A percentile compares a stretch with the other conserved stretches of the same genome.
Conservation (phyloP, 2,888 invertebrate genomes). For the Gymnoscelis rufifasciata region DNA sequence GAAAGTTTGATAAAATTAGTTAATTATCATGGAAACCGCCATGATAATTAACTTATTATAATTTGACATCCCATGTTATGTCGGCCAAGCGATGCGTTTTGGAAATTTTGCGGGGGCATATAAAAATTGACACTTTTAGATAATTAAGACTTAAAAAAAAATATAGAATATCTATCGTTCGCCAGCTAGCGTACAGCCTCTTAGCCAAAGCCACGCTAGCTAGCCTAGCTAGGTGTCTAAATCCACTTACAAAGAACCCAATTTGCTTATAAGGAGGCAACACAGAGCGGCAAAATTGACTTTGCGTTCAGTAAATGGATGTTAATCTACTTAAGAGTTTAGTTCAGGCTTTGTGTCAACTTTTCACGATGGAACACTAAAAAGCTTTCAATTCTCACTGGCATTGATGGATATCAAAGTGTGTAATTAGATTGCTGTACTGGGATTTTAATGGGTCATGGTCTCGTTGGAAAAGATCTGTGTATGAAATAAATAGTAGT, state of each 20-base stretch:
- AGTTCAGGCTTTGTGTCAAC: slow-evolving; percentile 30
- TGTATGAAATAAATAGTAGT: neutral
- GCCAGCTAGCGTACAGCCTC: too few relatives aligned
- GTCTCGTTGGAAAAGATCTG: too few relatives aligned
- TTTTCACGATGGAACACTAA: slow-evolving; percentile 31
- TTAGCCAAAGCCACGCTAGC: too few relatives aligned
- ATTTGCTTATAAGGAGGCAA: slow-evolving; percentile 14
- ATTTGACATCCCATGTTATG: too few relatives aligned
- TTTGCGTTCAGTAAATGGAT: slow-evolving; percentile 31
- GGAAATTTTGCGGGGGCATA: too few relatives aligned
- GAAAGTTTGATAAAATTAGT: too few relatives aligned
- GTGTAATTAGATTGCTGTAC: slow-evolving; percentile 11
- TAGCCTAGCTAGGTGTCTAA: slow-evolving; percentile 3
- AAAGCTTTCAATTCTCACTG: slow-evolving; percentile 30
- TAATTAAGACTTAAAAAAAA: too few relatives aligned
- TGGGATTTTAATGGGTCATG: neutral
- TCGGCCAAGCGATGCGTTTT: too few relatives aligned
- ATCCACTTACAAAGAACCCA: slow-evolving; percentile 16
- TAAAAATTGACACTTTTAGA: too few relatives aligned
- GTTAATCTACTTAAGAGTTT: slow-evolving; percentile 33
- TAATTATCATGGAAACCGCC: too few relatives aligned
- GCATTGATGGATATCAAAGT: slow-evolving; percentile 23
- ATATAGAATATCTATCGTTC: too few relatives aligned
- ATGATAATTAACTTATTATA: too few relatives aligned
- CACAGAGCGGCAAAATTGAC: slow-evolving; percentile 26